A percentile compares a stretch with the other conserved stretches of the same genome.
These are phyloP conservation scores for Chelonoidis abingdonii DNA, from an alignment of 2,113 vertebrate species.

Conservation along the genomic window DNA sequence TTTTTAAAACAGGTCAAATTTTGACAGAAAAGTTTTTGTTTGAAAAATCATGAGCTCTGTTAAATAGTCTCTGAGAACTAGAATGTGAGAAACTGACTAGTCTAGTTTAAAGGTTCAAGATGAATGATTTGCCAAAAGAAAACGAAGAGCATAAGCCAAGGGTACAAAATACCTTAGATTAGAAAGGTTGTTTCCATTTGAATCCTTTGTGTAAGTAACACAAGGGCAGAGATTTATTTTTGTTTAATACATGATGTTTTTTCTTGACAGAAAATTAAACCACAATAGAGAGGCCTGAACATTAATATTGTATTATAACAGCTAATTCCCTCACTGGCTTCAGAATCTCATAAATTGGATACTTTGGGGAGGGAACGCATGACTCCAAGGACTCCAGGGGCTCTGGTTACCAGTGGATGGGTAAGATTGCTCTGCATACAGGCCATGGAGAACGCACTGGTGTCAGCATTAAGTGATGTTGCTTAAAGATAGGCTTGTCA, in stretches of 20 bases:
- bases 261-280: conserved; percentile 62
- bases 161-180: conserved; percentile 39
- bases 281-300: conserved; percentile 39
- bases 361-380: not conserved
- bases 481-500: conserved; percentile 80
- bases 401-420: conserved; percentile 66
- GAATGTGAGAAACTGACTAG: conserved; percentile 32
- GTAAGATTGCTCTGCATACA: not conserved
- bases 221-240: not conserved
- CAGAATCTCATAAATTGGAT: conserved; percentile 24
- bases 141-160: not conserved
- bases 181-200: not conserved
- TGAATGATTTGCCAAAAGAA: not conserved
- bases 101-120: conserved; percentile 24
- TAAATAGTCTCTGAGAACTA: conserved; percentile 56
- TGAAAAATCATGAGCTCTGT: conserved; percentile 43
- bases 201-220: not conserved
- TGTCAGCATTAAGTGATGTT: conserved; percentile 77
- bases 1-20: conserved; percentile 57
- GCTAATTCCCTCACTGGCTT: not conserved
- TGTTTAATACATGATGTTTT: not conserved
- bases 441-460: conserved; percentile 9
- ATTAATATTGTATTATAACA: conserved; percentile 37
- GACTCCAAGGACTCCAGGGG: not conserved
- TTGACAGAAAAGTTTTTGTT: conserved; percentile 21